Evolutionary conservation across 2,888 invertebrate species (phyloP), one percentile per base, ranked within the genome.

Genomic region (Ophonus ardosiacus): DNA sequence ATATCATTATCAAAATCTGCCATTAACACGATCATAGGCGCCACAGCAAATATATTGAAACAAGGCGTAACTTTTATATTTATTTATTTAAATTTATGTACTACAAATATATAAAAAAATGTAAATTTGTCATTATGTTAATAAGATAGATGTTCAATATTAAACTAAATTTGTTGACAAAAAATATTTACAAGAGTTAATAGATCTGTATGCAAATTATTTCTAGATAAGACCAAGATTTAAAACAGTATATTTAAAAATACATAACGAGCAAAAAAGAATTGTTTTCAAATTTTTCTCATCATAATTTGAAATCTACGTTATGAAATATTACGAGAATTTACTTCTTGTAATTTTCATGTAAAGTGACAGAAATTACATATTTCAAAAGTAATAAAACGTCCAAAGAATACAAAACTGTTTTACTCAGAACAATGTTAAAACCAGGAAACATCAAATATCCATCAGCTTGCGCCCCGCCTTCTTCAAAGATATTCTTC

Each of bases 361-460:
- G 7, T 43, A 74, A 59, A 57, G 15, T 78, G 18, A 57, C 15
- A 59, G 17, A 61, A 56, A 79, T 59, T 17, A 24, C 57, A 2
- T 31, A 78, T 78, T 59, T 78, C 59, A 78, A 78, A 56, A 51
- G 76, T 57, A 56, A 79, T 79, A 61, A 61, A 31, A 78, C 18
- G 21, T 13, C 56, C 51, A 76, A 63, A 63, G 63, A 68, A 68
- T 68, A 18, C 10, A 40, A 74, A 43, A 71, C 71, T 8, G 40
- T 71, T 71, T 5, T 43, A 68, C 71, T 10, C 71, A 43, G 18
- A 13, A 74, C 71, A 74, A 74, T 38, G 17, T n/a, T 15, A 24
- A 78, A 24, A 24, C 21, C 38, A 79, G 59, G 59, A 79, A 80
- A 71, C 71, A 82, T 82, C 82, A 82, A 82, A 82, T 71, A 81